phyloP scores from a whole-genome alignment of 2,797 vertebrate species.

The Centroberyx gerrardi region DNA sequence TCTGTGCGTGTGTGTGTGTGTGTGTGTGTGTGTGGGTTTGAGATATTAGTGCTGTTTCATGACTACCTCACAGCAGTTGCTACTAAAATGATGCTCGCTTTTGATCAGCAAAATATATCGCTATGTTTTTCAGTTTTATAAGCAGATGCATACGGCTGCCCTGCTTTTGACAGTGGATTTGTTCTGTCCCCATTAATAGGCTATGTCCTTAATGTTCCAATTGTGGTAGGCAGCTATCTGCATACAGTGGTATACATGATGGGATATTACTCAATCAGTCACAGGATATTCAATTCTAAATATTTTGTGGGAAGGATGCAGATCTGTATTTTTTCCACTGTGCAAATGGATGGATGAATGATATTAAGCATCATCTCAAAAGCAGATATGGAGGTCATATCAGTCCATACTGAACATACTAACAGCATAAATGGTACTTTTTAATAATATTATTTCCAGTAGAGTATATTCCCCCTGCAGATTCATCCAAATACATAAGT shows the following conservation, averaged over 20 bases:
- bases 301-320: constrained; percentile 6
- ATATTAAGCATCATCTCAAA: constrained; percentile 26
- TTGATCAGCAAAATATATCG: too few relatives aligned
- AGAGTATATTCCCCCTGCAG: constrained; percentile 53
- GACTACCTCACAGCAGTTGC: constrained; percentile 26
- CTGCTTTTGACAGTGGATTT: too few relatives aligned
- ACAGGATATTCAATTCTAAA: constrained; percentile 37
- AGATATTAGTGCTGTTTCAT: constrained; percentile 62
- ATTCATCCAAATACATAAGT: constrained; percentile 55
- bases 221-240: constrained; percentile 9
- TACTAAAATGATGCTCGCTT: constrained; percentile 36
- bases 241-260: constrained; percentile 10
- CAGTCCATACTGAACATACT: constrained; percentile 7
- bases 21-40: constrained; percentile 52
- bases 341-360: constrained; percentile 8
- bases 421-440: constrained; percentile 38
- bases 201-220: constrained; percentile 28
- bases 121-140: too few relatives aligned
- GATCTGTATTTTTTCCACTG: constrained; percentile 12
- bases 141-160: too few relatives aligned
- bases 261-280: not conserved
- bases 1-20: constrained; percentile 43
- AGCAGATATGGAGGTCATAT: constrained; percentile 17
- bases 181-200: not conserved
- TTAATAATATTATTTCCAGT: constrained; percentile 21